Percentiles rank a stretch among this genome's conserved stretches.
These are phyloP conservation scores for Cyprinodon diabolis DNA, from an alignment of 2,797 vertebrate species.

Conservation along the genomic window DNA sequence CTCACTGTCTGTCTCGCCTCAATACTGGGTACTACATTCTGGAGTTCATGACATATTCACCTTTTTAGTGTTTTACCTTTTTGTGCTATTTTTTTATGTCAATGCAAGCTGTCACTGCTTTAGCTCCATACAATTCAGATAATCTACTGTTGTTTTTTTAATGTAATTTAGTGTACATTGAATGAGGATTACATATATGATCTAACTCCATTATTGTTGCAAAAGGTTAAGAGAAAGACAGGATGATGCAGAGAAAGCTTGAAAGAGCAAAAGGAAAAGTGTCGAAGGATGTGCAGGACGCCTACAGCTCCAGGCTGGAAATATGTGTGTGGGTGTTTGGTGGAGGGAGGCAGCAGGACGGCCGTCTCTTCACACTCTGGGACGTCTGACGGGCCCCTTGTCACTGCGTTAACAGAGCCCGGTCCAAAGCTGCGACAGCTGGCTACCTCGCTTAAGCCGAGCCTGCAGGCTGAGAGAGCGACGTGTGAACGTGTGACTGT, in stretches of 20 bases:
- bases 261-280: background rate
- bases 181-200: too few relatives aligned
- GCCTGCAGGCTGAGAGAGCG: conserved; percentile 38
- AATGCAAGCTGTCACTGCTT: too few relatives aligned
- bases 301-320: conserved; percentile 7
- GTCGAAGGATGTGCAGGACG: conserved; percentile 31
- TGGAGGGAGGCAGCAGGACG: background rate
- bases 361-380: conserved; percentile 24
- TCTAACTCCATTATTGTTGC: background rate
- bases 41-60: too few relatives aligned
- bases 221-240: background rate
- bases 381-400: conserved; percentile 12
- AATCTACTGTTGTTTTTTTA: too few relatives aligned
- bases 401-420: conserved; percentile 41
- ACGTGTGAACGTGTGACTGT: conserved; percentile 30
- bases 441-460: conserved; percentile 22
- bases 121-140: too few relatives aligned
- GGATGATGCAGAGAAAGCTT: background rate
- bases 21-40: too few relatives aligned
- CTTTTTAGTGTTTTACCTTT: too few relatives aligned
- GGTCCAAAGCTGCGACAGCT: conserved; percentile 51
- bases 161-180: too few relatives aligned
- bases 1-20: too few relatives aligned
- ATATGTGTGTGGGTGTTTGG: conserved; percentile 13
- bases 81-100: too few relatives aligned